Evolutionary conservation across 2,797 vertebrate species (phyloP).

Genomic region (Myotis daubentonii): DNA sequence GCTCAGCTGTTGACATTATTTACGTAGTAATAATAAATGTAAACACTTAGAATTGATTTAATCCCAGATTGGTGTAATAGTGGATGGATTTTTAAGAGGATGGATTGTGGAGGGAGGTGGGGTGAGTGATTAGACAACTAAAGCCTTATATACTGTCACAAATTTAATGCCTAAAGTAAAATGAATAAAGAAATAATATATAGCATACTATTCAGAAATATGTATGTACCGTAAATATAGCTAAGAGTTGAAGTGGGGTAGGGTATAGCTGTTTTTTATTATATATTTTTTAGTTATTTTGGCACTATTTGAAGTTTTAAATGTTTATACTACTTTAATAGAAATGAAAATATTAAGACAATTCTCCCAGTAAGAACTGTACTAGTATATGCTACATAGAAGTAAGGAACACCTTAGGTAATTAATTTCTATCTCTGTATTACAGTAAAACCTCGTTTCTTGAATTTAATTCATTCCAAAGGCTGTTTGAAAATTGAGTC

Average conservation of each 20-base stretch:
- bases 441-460: background rate
- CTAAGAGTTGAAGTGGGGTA: background rate
- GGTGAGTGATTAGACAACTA: background rate
- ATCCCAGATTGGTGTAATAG: background rate
- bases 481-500: too few relatives aligned
- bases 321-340: background rate
- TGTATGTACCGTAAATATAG: background rate
- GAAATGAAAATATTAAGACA: constrained; percentile 13
- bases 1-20: background rate
- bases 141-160: background rate
- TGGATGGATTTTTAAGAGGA: background rate
- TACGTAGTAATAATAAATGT: background rate
- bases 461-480: too few relatives aligned
- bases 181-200: background rate
- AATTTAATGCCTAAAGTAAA: background rate
- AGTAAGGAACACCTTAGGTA: constrained; percentile 8
- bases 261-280: background rate
- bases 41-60: background rate
- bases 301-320: constrained; percentile 7
- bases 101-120: background rate
- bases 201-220: constrained; percentile 4
- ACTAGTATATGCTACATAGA: background rate
- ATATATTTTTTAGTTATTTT: constrained; percentile 17
- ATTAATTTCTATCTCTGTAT: background rate
- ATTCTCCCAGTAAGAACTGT: background rate